Conservation (phyloP, 2,888 invertebrate species). For the Eupithecia centaureata region DNA sequence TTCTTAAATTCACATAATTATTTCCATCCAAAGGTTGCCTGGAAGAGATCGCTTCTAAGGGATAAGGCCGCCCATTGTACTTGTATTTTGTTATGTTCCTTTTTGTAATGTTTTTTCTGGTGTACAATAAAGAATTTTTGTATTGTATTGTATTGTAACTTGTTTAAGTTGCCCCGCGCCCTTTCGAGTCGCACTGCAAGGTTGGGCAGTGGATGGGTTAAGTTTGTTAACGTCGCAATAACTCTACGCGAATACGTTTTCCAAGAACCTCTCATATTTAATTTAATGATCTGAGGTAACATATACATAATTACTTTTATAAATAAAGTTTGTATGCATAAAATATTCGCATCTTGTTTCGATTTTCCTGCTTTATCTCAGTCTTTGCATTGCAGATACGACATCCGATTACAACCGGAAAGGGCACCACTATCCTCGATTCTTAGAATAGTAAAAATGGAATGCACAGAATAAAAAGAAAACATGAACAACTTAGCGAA, state of each 20-base stretch:
- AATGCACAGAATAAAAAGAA: neutral
- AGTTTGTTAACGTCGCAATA: neutral
- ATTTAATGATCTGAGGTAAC: neutral
- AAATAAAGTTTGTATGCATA: neutral
- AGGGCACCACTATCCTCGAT: neutral
- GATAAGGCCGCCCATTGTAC: no score
- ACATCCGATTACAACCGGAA: slow-evolving; percentile 1
- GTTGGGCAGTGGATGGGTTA: no score
- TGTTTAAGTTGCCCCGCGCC: no score
- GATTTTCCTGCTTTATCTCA: neutral
- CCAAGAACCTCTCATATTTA: neutral
- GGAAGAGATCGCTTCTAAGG: no score
- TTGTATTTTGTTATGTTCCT: no score
- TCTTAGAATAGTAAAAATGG: neutral
- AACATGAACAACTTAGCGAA: neutral
- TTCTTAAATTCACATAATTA: no score
- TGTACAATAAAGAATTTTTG: no score
- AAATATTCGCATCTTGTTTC: neutral
- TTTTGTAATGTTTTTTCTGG: no score
- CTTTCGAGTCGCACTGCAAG: no score
- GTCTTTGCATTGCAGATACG: neutral
- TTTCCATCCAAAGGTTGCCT: no score
- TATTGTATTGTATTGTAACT: no score
- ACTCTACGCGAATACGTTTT: neutral
- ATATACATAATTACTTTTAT: neutral